Conservation (phyloP, 2,113 vertebrate species). For the Platanista minor region DNA sequence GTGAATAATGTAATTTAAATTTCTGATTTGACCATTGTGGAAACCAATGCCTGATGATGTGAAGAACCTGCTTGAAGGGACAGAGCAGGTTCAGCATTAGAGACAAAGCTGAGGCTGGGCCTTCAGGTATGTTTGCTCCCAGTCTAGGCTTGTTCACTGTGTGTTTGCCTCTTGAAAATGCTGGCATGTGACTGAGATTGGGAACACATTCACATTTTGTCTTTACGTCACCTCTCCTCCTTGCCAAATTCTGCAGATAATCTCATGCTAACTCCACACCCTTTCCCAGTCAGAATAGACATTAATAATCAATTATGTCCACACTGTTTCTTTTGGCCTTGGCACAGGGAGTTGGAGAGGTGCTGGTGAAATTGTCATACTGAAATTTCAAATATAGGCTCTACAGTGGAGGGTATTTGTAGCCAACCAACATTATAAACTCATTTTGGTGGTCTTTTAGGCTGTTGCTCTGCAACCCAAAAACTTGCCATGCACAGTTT, state of each 20-base stretch:
- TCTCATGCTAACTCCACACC: neutral
- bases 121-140: too few relatives aligned
- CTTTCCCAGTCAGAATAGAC: neutral
- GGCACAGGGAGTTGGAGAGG: neutral
- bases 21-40: neutral
- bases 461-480: neutral
- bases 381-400: neutral
- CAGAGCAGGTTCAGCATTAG: neutral
- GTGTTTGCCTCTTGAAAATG: neutral
- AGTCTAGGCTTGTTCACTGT: neutral
- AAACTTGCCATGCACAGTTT: neutral
- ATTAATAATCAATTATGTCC: neutral
- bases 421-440: neutral
- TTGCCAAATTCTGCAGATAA: neutral
- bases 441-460: neutral
- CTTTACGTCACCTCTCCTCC: neutral
- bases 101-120: neutral
- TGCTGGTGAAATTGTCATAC: neutral
- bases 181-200: neutral
- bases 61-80: neutral
- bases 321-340: slow-evolving; percentile 38
- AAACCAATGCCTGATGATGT: neutral
- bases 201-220: neutral
- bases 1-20: neutral
- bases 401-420: neutral